Base-by-base conservation (phyloP, 2,113 vertebrate species). In the Neolamprologus brichardi region DNA sequence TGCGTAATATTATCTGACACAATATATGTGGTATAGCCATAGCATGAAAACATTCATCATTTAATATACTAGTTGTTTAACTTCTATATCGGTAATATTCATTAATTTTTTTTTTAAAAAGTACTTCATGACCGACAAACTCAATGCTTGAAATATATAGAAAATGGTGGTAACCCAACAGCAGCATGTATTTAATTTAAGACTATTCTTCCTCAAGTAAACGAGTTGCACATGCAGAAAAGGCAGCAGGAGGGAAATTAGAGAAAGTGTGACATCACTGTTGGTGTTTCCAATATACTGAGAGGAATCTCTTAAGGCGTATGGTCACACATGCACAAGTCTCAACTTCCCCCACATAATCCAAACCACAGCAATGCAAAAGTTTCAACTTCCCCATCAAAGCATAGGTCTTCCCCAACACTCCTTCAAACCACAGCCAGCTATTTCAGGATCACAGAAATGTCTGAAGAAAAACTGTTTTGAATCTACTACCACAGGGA, bases 231-330 rank as follows among this genome's bases (percentile, higher is more conserved):
- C 7, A 54, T 39, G 44, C 18, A 62, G 37, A 32, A 58, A 30
- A 44, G n/a, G 11, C 7, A 78, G 30, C 25, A 37, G 30, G 5
- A 23, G 15, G 11, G 25, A 60, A 77, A 77, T 30, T 7, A 37
- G 49, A 37, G 58, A 92, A 87, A 49, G 60, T 30, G n/a, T 82
- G 52, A 83, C 54, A 39, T 87, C 52, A 87, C 23, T 2, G 3
- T 6, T 60, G 88, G 86, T 28, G 20, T 90, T 93, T 91, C 89
- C 89, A 51, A 81, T 17, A 60, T 84, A 86, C 67, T 89, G 82
- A 85, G 52, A 92, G 58, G 51, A 86, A 79, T 79, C 54, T 18
- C 52, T 51, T 9, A 18, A 15, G 17, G 1, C 7, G 6, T 70
- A 72, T 18, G 17, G 56, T 80, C 84, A 70, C 49, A 78, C 18